Conservation (phyloP, 2,888 invertebrate species). For the Zaprionus bogoriensis region DNA sequence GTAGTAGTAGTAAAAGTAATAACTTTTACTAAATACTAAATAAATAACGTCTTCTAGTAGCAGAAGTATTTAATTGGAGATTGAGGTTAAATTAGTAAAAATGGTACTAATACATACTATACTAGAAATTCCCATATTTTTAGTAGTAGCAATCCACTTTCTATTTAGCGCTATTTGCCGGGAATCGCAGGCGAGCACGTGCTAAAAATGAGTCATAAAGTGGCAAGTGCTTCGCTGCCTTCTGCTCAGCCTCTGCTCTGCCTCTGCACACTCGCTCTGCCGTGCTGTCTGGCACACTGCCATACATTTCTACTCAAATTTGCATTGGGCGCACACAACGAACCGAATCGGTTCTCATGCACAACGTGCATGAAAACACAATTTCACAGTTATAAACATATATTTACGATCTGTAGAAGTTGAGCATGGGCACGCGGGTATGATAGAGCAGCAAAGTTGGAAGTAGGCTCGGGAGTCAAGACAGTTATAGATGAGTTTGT, state of each 20-base stretch:
- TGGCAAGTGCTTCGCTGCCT: slow-evolving; percentile 12
- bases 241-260: not conserved
- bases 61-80: too few species aligned
- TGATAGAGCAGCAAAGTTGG: not conserved
- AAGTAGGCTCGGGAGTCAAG: not conserved
- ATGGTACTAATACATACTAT: too few species aligned
- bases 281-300: slow-evolving; percentile 14
- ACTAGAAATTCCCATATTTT: not conserved
- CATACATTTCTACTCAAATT: slow-evolving; percentile 17
- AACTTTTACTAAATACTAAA: too few species aligned
- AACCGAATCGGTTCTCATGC: slow-evolving; percentile 24
- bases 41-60: too few species aligned
- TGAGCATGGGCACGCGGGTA: not conserved
- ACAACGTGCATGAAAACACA: slow-evolving; percentile 17
- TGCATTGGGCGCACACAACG: slow-evolving; percentile 9
- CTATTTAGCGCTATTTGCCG: not conserved
- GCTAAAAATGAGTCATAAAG: slow-evolving; percentile 39
- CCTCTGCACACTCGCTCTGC: not conserved
- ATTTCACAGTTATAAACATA: slow-evolving; percentile 7
- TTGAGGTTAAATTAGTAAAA: too few species aligned
- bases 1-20: not conserved
- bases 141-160: not conserved
- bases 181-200: slow-evolving; percentile 12
- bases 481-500: too few species aligned
- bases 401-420: not conserved